Evolutionary conservation across 2,888 invertebrate species (phyloP).

Genomic region (Ectropis crepuscularia): DNA sequence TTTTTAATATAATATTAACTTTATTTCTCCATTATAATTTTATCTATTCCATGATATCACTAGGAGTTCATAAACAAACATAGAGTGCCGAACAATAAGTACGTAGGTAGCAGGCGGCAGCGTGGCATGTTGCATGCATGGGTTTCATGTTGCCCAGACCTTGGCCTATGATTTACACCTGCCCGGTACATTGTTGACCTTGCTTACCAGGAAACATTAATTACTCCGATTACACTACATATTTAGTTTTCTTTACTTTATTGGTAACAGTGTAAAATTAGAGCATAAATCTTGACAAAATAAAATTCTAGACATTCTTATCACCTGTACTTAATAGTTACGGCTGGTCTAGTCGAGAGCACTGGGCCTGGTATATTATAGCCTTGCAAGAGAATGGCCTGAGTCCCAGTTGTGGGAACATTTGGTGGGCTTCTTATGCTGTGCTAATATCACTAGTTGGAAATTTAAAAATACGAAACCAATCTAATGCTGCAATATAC

Average conservation of each 20-base stretch:
- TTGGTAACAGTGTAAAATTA: neutral
- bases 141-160: constrained; percentile 39
- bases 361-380: too few relatives aligned
- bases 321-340: too few relatives aligned
- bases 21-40: neutral
- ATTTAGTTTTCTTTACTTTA: constrained; percentile 17
- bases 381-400: too few relatives aligned
- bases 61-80: neutral
- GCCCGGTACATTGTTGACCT: constrained; percentile 33
- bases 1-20: neutral
- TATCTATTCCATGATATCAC: neutral
- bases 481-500: too few relatives aligned
- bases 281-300: too few relatives aligned
- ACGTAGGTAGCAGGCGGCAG: neutral
- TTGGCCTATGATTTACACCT: constrained; percentile 41
- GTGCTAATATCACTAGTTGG: too few relatives aligned
- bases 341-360: too few relatives aligned
- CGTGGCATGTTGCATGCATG: constrained; percentile 42
- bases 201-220: constrained; percentile 33
- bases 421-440: too few relatives aligned
- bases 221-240: constrained; percentile 13
- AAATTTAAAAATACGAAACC: too few relatives aligned
- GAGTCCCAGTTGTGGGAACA: too few relatives aligned
- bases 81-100: neutral
- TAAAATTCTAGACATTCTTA: too few relatives aligned